Conservation (phyloP, 2,888 invertebrate genomes). For the Eristalis arbustorum region DNA sequence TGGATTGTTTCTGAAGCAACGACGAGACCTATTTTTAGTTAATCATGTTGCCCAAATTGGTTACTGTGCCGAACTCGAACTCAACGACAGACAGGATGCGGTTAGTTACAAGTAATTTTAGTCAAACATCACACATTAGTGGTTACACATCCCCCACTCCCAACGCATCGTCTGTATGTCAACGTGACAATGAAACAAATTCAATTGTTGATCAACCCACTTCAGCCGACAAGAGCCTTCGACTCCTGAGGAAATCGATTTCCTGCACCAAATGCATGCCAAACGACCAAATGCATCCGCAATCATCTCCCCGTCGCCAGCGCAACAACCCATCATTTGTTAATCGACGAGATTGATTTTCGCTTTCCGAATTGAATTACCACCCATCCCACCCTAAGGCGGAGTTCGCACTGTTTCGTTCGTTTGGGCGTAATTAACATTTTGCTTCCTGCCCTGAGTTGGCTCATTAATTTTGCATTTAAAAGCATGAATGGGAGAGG, state of each 20-base stretch:
- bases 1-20: too few species aligned
- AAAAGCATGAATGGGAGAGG: conserved; percentile 1
- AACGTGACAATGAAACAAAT: too few species aligned
- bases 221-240: too few species aligned
- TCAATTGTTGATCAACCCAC: too few species aligned
- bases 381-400: background rate
- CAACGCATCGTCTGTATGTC: too few species aligned
- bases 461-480: conserved; percentile 62
- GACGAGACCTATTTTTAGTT: too few species aligned
- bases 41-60: too few species aligned
- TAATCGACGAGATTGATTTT: conserved; percentile 57
- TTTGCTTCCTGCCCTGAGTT: conserved; percentile 42
- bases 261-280: background rate
- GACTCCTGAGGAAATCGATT: background rate
- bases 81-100: too few species aligned
- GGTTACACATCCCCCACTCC: too few species aligned
- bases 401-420: background rate
- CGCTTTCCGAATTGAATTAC: conserved; percentile 61
- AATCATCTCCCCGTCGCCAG: background rate
- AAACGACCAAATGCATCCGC: background rate
- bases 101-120: too few species aligned
- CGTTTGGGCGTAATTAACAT: conserved; percentile 51
- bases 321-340: conserved; percentile 6
- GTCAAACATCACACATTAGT: too few species aligned
- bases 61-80: too few species aligned